Evolutionary conservation across 2,888 invertebrate species (phyloP).

Genomic region (Lasioglossum marginatum): DNA sequence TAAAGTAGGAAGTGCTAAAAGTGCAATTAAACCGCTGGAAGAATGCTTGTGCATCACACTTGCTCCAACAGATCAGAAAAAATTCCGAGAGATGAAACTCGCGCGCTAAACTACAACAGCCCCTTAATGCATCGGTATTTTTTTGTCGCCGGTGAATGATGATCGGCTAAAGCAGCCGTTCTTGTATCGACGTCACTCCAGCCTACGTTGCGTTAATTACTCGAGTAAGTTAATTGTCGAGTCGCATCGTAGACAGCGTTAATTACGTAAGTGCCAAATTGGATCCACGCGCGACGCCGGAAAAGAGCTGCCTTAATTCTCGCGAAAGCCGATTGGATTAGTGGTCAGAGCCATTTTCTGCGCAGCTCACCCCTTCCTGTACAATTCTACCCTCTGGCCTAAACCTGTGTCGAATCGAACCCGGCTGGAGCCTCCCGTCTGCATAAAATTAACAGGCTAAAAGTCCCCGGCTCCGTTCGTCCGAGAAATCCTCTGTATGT

Average conservation of each 20-base stretch:
- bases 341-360: constrained; percentile 69
- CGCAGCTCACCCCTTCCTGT: constrained; percentile 43
- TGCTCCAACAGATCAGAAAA: neutral
- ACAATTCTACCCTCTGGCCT: constrained; percentile 22
- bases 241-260: constrained; percentile 38
- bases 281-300: constrained; percentile 55
- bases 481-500: constrained; percentile 61
- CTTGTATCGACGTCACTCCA: neutral
- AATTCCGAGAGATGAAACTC: neutral
- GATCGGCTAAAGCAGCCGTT: neutral
- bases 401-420: constrained; percentile 62
- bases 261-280: constrained; percentile 58
- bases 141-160: neutral
- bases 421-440: constrained; percentile 33
- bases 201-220: constrained; percentile 44
- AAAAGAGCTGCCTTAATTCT: constrained; percentile 68
- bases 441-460: constrained; percentile 69
- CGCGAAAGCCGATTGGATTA: constrained; percentile 70
- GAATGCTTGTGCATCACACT: neutral
- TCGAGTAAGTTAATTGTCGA: constrained; percentile 41
- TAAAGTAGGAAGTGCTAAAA: neutral
- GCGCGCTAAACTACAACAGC: neutral
- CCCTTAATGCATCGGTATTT: neutral
- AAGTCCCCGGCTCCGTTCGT: constrained; percentile 51
- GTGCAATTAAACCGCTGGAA: too few relatives aligned